Evolutionary conservation across 2,797 vertebrate genomes (phyloP).

Genomic region (Acipenser oxyrinchus): DNA sequence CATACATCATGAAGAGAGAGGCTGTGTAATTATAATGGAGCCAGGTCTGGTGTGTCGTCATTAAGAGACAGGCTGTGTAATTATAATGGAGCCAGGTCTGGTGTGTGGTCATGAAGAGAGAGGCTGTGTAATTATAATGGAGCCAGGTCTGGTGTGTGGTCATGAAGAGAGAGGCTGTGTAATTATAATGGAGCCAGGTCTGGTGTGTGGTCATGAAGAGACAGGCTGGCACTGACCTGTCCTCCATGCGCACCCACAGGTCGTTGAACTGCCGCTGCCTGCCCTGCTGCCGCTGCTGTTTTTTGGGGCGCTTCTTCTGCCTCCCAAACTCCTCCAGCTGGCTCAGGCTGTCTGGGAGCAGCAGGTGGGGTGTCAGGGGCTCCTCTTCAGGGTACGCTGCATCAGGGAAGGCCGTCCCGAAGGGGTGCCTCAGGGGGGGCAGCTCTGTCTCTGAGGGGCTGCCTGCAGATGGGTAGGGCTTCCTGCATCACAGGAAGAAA

Average conservation of each 20-base stretch:
- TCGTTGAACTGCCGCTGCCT: constrained; percentile 87
- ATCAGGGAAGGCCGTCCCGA: constrained; percentile 44
- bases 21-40: no score
- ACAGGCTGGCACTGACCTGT: constrained; percentile 64
- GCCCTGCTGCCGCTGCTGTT: constrained; percentile 67
- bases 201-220: no score
- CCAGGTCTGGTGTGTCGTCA: no score
- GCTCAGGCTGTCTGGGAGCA: constrained; percentile 89
- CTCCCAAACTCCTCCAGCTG: constrained; percentile 93
- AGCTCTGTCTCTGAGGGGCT: constrained; percentile 31
- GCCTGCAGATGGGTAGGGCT: constrained; percentile 3
- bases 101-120: no score
- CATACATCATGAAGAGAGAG: no score
- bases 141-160: no score
- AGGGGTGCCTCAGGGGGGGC: constrained; percentile 31
- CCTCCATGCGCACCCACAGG: constrained; percentile 92
- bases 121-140: no score
- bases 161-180: no score
- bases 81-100: no score
- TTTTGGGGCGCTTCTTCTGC: constrained; percentile 81
- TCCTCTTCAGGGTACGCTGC: constrained; percentile 53
- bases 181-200: no score
- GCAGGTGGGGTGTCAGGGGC: constrained; percentile 71
- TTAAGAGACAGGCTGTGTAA: no score
- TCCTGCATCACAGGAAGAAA: constrained; percentile 27